A percentile compares a stretch with the other conserved stretches of the same genome.
These are phyloP conservation scores for Macrochelys suwanniensis DNA, from an alignment of 2,797 vertebrate species.

Conservation along the genomic window DNA sequence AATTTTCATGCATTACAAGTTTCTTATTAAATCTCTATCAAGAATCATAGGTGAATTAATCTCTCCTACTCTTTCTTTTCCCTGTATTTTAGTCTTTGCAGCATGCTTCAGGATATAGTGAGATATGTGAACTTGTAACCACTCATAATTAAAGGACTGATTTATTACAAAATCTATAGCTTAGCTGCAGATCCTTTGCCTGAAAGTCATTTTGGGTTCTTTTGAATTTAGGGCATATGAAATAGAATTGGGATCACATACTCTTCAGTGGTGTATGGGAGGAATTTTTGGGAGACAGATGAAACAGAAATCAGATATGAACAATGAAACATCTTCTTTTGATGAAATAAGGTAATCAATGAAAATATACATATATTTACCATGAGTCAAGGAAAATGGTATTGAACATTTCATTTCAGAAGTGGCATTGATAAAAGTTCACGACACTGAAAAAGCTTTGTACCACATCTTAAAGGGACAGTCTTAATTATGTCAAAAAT, in stretches of 20 bases:
- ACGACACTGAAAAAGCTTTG: slow-evolving; percentile 25
- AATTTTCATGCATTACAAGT: slow-evolving; percentile 39
- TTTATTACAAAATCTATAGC: slow-evolving; percentile 48
- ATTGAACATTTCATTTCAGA: neutral
- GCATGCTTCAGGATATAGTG: neutral
- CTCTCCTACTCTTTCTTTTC: neutral
- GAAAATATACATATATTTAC: slow-evolving; percentile 38
- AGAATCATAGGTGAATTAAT: slow-evolving; percentile 29
- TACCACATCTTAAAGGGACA: slow-evolving; percentile 7
- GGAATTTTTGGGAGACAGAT: slow-evolving; percentile 49
- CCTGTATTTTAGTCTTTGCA: slow-evolving; percentile 25
- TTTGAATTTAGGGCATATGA: slow-evolving; percentile 19
- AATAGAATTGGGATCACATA: slow-evolving; percentile 51
- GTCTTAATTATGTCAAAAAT: neutral
- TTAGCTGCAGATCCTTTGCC: slow-evolving; percentile 1
- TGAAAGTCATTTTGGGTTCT: neutral
- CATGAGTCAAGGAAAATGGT: neutral
- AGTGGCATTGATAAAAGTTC: neutral
- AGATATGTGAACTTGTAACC: slow-evolving; percentile 54
- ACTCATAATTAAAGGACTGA: slow-evolving; percentile 50
- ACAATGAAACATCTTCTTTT: slow-evolving; percentile 41
- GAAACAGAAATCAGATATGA: slow-evolving; percentile 57
- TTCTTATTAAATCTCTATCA: slow-evolving; percentile 26
- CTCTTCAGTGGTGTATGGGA: slow-evolving; percentile 41
- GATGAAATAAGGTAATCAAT: slow-evolving; percentile 47